Base-by-base conservation (phyloP, 2,113 vertebrate genomes). In the Salvelinus fontinalis region DNA sequence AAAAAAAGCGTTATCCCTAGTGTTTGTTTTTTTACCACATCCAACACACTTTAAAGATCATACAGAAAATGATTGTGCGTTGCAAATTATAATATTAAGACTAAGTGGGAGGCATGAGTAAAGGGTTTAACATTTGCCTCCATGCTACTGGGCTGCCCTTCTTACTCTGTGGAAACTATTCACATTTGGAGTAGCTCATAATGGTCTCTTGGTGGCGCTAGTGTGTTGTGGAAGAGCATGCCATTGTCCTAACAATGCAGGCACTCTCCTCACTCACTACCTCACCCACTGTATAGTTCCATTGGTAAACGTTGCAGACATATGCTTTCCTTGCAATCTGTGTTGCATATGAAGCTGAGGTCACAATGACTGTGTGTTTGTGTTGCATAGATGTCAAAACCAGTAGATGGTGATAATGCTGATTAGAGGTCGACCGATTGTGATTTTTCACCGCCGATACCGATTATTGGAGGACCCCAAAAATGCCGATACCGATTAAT, bases 101-200 rank as follows among this genome's bases (percentile, higher is more conserved):
- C 8, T 81, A 87, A 89, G 90, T 91, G 81, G 88, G 85, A 87
- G 83, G 88, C 79, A 82, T 90, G 91, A 89, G 87, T 91, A 89
- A 90, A 90, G 85, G 79, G 77, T 87, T 92, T 91, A 90, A 86
- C 85, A 85, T 90, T 90, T 90, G 83, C 83, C 84, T 73, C 66
- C 78, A 79, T 89, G 87, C 82, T 16, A 59, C 82, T 16, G 60
- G 2, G 71, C 75, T 39, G 71, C 74, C 34, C 51, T 54, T 54
- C 14, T 54, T 54, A 54, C 16, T 54, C n/a, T 62, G 44, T 82
- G 68, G 44, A 29, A 81, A 69, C 77, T 29, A 44, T 22, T 3
- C 48, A 65, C 14, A 8, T 67, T 54, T 81, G 84, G 39, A 59
- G 59, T 79, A 89, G 82, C 80, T 31, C 3, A 2, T 1, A 7